Evolutionary conservation across 2,888 invertebrate genomes (phyloP).

Genomic region (Rhamnusium bicolor): DNA sequence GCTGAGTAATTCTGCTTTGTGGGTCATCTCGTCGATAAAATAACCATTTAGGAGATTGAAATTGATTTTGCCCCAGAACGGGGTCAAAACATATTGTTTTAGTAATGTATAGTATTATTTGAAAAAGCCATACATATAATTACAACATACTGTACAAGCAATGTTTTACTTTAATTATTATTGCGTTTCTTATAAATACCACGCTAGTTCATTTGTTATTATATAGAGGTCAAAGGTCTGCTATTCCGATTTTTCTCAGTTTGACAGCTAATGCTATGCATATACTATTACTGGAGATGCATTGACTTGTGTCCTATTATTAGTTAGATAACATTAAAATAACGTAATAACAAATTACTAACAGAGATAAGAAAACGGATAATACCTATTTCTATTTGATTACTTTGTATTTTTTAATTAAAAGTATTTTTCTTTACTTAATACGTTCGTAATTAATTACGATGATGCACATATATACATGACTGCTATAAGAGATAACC

Average conservation of each 20-base stretch:
- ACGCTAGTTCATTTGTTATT: slow-evolving; percentile 30
- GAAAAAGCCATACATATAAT: slow-evolving; percentile 7
- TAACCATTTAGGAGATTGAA: slow-evolving; percentile 30
- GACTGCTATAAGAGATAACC: too few relatives aligned
- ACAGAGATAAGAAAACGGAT: not conserved
- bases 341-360: not conserved
- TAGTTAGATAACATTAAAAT: not conserved
- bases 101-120: not conserved
- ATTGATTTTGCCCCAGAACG: slow-evolving; percentile 28
- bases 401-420: not conserved
- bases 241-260: slow-evolving; percentile 29
- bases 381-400: not conserved
- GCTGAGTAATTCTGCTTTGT: slow-evolving; percentile 18
- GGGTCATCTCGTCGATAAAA: slow-evolving; percentile 26
- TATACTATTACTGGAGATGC: slow-evolving; percentile 31
- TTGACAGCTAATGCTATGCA: slow-evolving; percentile 26
- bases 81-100: slow-evolving; percentile 32
- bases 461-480: too few relatives aligned
- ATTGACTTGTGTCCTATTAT: slow-evolving; percentile 38
- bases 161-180: slow-evolving; percentile 37
- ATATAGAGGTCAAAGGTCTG: slow-evolving; percentile 29
- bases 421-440: not conserved
- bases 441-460: too few relatives aligned
- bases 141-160: slow-evolving; percentile 19
- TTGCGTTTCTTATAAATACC: slow-evolving; percentile 30